Percentiles rank a stretch among this genome's conserved stretches.
phyloP scores from a whole-genome alignment of 64 coral and sea anemone species.

The Pocillopora verrucosa region DNA sequence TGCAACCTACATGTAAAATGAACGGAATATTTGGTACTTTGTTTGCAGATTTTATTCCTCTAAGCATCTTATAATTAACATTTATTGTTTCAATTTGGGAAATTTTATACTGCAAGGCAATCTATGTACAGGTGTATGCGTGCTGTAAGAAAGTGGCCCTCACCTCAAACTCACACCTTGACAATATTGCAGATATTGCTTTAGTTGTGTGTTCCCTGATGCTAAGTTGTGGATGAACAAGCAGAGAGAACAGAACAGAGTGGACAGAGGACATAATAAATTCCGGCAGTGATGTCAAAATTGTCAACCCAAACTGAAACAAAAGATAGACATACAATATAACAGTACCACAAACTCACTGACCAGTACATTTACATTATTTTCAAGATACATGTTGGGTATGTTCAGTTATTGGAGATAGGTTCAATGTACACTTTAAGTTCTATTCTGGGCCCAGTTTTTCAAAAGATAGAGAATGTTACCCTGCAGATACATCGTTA shows the following conservation, averaged over 20 bases:
- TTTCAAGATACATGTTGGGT: not conserved
- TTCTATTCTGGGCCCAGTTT: too few species aligned
- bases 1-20: slow-evolving; percentile 57
- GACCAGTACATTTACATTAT: not conserved
- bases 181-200: slow-evolving; percentile 96
- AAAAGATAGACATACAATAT: not conserved
- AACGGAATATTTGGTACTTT: not conserved
- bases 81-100: too few species aligned
- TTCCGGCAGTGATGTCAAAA: slow-evolving; percentile 62
- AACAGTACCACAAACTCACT: not conserved
- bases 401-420: too few species aligned
- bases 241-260: slow-evolving; percentile 86
- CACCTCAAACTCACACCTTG: slow-evolving; percentile 98
- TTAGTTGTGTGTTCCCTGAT: slow-evolving; percentile 98
- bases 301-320: slow-evolving; percentile 82
- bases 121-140: not conserved
- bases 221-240: slow-evolving; percentile 91
- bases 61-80: not conserved
- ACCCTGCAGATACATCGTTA: too few species aligned
- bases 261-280: slow-evolving; percentile 91
- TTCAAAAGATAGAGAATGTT: too few species aligned
- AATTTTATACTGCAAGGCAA: too few species aligned
- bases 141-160: not conserved
- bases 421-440: too few species aligned
- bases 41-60: not conserved